These are phyloP conservation scores for Nyleta sp. DNA, from an alignment of 2,888 invertebrate species.

Conservation along the genomic window DNA sequence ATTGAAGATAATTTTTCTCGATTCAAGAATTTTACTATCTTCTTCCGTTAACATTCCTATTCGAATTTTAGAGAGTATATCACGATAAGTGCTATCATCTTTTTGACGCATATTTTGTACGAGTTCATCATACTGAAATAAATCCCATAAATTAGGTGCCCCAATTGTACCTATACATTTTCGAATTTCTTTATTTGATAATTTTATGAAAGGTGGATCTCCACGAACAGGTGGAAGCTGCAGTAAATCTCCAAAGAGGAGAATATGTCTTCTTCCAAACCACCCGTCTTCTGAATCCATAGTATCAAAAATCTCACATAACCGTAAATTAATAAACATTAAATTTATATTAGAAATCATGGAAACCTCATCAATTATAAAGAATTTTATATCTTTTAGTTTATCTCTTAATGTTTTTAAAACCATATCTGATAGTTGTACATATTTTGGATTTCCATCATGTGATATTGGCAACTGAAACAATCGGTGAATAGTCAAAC, in stretches of 20 bases:
- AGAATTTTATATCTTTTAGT: neutral
- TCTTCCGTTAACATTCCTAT: constrained; percentile 27
- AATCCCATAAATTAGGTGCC: constrained; percentile 68
- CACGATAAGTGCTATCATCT: constrained; percentile 64
- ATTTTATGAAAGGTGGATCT: constrained; percentile 67
- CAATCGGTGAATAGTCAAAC: constrained; percentile 52
- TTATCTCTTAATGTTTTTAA: constrained; percentile 66
- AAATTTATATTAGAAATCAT: constrained; percentile 29
- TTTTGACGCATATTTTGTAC: constrained; percentile 71
- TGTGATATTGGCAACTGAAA: constrained; percentile 34
- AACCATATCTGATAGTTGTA: constrained; percentile 69
- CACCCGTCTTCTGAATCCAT: constrained; percentile 69
- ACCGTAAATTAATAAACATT: constrained; percentile 69
- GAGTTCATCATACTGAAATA: constrained; percentile 71
- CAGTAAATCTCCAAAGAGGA: constrained; percentile 69
- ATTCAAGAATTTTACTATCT: constrained; percentile 36
- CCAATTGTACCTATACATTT: constrained; percentile 68
- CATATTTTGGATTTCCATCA: constrained; percentile 63
- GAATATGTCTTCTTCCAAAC: constrained; percentile 72
- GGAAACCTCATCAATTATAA: constrained; percentile 20
- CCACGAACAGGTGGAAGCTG: constrained; percentile 68
- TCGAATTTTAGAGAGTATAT: constrained; percentile 66
- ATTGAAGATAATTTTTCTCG: constrained; percentile 15
- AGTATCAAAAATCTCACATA: constrained; percentile 72
- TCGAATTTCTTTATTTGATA: constrained; percentile 61